Evolutionary conservation across 2,113 vertebrate genomes (phyloP).

Genomic region (Hippocampus barbouri): DNA sequence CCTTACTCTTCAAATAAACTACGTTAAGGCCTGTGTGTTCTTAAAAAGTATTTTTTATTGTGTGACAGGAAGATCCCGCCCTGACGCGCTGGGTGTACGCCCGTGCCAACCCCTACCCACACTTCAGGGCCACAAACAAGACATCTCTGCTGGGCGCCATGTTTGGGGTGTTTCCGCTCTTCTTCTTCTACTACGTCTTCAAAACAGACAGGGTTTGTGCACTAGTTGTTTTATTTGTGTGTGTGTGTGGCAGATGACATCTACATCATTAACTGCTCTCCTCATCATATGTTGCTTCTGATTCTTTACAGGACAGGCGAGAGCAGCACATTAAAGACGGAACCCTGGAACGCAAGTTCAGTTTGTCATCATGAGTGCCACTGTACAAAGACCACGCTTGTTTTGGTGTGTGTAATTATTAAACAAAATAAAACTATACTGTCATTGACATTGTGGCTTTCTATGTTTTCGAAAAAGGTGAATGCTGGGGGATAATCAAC

Average conservation of each 20-base stretch:
- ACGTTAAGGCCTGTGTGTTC: neutral
- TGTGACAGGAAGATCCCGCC: constrained; percentile 84
- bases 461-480: neutral
- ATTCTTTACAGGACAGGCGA: constrained; percentile 71
- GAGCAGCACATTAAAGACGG: constrained; percentile 79
- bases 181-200: constrained; percentile 69
- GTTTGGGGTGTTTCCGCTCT: constrained; percentile 73
- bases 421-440: constrained; percentile 64
- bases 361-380: constrained; percentile 67
- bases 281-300: constrained; percentile 24
- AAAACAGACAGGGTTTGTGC: constrained; percentile 79
- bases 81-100: constrained; percentile 80
- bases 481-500: neutral
- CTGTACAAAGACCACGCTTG: constrained; percentile 33
- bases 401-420: constrained; percentile 54
- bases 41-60: neutral
- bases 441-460: constrained; percentile 27
- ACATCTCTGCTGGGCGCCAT: constrained; percentile 77
- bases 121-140: constrained; percentile 78
- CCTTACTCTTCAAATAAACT: too few species aligned
- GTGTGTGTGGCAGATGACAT: neutral
- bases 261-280: neutral
- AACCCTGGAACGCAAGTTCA: constrained; percentile 65
- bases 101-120: constrained; percentile 73
- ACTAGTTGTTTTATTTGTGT: neutral